Percentiles rank a stretch among this genome's conserved stretches.
Evolutionary conservation across 2,888 invertebrate genomes (phyloP).

Genomic region (Allygus modestus): DNA sequence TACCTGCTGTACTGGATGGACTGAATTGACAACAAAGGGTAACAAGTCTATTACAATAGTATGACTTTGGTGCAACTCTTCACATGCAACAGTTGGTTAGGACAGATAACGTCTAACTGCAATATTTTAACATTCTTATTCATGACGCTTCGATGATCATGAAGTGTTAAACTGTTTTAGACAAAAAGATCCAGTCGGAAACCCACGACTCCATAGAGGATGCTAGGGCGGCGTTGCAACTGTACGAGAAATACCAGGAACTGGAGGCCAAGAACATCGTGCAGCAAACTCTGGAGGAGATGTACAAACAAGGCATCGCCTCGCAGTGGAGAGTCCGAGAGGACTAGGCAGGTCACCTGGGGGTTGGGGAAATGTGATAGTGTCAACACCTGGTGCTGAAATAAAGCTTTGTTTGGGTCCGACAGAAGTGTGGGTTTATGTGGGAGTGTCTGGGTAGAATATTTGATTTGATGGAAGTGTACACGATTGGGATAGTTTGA

Average conservation of each 20-base stretch:
- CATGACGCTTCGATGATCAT: too few relatives aligned
- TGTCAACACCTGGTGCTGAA: conserved; percentile 7
- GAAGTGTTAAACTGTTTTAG: conserved; percentile 73
- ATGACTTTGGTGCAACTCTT: too few relatives aligned
- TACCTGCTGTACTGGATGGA: too few relatives aligned
- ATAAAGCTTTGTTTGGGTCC: conserved; percentile 1
- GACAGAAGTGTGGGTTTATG: too few relatives aligned
- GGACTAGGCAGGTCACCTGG: not conserved
- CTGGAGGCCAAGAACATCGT: conserved; percentile 81
- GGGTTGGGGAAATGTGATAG: not conserved
- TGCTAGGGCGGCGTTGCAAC: conserved; percentile 88
- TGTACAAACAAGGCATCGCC: conserved; percentile 86
- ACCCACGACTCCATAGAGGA: conserved; percentile 94
- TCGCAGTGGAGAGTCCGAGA: conserved; percentile 85
- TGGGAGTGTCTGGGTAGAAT: too few relatives aligned
- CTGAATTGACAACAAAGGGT: too few relatives aligned
- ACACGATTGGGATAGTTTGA: too few relatives aligned
- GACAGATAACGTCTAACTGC: too few relatives aligned
- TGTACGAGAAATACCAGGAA: conserved; percentile 87
- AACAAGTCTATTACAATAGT: too few relatives aligned
- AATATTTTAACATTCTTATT: too few relatives aligned
- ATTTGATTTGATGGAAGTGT: too few relatives aligned
- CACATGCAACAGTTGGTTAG: too few relatives aligned
- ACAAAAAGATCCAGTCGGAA: conserved; percentile 89
- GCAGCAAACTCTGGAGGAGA: conserved; percentile 81